A percentile compares a stretch with the other conserved stretches of the same genome.
Conservation (phyloP, 2,797 vertebrate species). For the Hapalemur alaotrensis region DNA sequence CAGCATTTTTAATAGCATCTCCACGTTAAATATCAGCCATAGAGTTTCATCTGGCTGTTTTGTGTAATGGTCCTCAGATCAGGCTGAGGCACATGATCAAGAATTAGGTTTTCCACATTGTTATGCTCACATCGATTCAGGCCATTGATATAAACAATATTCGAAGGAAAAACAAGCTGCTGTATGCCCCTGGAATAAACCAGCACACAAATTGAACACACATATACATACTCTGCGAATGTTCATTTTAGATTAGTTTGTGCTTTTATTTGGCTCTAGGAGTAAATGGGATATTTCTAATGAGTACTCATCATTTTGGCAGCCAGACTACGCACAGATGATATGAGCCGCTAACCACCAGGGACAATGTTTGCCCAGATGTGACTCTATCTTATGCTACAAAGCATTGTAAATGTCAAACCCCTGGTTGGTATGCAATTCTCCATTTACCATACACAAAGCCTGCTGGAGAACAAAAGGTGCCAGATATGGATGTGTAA, state of each 20-base stretch:
- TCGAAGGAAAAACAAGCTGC: slow-evolving; percentile 43
- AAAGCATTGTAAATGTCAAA: slow-evolving; percentile 68
- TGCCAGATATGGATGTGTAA: slow-evolving; percentile 52
- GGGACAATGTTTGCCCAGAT: slow-evolving; percentile 67
- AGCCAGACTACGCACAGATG: slow-evolving; percentile 64
- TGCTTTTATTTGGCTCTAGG: slow-evolving; percentile 67
- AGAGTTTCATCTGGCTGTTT: not conserved
- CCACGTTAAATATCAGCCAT: not conserved
- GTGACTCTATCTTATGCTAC: slow-evolving; percentile 70
- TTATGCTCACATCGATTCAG: slow-evolving; percentile 40
- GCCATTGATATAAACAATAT: slow-evolving; percentile 59
- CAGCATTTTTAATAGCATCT: not conserved
- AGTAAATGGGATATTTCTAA: slow-evolving; percentile 66
- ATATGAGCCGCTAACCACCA: slow-evolving; percentile 68
- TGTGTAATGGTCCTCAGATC: not conserved
- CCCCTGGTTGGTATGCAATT: slow-evolving; percentile 48
- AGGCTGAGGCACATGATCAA: not conserved
- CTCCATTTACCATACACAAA: slow-evolving; percentile 69
- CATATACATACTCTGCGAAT: slow-evolving; percentile 22
- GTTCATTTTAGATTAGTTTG: slow-evolving; percentile 68
- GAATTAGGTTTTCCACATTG: slow-evolving; percentile 54
- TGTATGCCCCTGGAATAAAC: slow-evolving; percentile 35
- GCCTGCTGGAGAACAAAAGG: slow-evolving; percentile 69
- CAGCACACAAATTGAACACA: slow-evolving; percentile 53
- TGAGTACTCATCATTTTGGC: slow-evolving; percentile 54